These are phyloP conservation scores for Sceloporus tristichus DNA, from an alignment of 2,113 vertebrate species.

Conservation along the genomic window DNA sequence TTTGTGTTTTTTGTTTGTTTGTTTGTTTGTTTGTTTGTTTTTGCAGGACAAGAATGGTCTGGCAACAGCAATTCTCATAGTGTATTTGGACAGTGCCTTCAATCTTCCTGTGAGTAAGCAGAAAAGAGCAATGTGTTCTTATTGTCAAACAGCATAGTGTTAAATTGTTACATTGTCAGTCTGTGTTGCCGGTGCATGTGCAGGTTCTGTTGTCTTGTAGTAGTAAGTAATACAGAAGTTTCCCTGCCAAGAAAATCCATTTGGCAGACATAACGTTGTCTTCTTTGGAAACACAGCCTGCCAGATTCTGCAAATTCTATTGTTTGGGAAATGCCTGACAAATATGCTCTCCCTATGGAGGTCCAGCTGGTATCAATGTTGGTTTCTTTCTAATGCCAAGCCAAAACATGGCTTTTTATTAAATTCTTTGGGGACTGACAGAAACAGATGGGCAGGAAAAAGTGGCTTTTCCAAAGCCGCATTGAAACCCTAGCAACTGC, in stretches of 20 bases:
- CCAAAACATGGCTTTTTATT: background rate
- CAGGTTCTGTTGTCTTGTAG: background rate
- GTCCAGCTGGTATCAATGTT: too few relatives aligned
- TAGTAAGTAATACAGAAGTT: background rate
- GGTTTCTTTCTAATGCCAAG: background rate
- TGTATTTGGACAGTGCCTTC: conserved; percentile 92
- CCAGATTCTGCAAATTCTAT: background rate
- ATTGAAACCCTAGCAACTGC: too few relatives aligned
- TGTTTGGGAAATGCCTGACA: background rate
- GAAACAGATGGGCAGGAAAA: too few relatives aligned
- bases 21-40: background rate
- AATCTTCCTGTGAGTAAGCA: conserved; percentile 90
- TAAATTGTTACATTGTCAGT: background rate
- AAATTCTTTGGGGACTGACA: background rate
- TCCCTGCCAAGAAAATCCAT: background rate
- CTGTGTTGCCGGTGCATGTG: background rate
- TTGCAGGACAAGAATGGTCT: conserved; percentile 79
- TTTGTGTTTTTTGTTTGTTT: conserved; percentile 12
- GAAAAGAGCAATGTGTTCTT: background rate
- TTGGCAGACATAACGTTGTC: background rate
- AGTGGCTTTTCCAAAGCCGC: too few relatives aligned
- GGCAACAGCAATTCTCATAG: conserved; percentile 89
- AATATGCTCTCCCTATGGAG: too few relatives aligned
- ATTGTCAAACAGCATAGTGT: background rate
- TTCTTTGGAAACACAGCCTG: background rate